Percentiles rank a stretch among this genome's conserved stretches.
These are phyloP conservation scores for Cebus imitator DNA, from an alignment of 2,113 vertebrate species.

Conservation along the genomic window DNA sequence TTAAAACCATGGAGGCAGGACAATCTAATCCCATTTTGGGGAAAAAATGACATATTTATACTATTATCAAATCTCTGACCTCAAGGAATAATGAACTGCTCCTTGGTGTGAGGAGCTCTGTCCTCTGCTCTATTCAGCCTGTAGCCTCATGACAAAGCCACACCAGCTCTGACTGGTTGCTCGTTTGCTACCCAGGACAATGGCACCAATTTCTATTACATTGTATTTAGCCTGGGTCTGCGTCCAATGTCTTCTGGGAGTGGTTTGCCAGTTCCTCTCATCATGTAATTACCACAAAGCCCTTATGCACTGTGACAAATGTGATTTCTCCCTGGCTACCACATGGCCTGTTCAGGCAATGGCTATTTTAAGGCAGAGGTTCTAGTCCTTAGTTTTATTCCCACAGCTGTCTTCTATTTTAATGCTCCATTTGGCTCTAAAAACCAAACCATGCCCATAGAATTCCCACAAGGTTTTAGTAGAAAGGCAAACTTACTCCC, in stretches of 20 bases:
- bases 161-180: not conserved
- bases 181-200: not conserved
- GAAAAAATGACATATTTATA: not conserved
- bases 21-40: not conserved
- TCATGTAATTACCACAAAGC: constrained; percentile 1
- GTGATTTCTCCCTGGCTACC: constrained; percentile 33
- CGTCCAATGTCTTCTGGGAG: not conserved
- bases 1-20: not conserved
- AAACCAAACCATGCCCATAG: constrained; percentile 15
- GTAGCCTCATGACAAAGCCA: not conserved
- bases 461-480: constrained; percentile 39
- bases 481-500: constrained; percentile 34
- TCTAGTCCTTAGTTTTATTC: constrained; percentile 26
- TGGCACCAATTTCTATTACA: not conserved
- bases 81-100: not conserved
- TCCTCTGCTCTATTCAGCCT: not conserved
- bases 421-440: constrained; percentile 46
- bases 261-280: not conserved
- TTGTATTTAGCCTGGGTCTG: not conserved
- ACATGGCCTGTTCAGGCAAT: not conserved
- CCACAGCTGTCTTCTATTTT: constrained; percentile 44
- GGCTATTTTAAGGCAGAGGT: constrained; percentile 47
- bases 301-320: not conserved
- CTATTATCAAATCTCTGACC: not conserved
- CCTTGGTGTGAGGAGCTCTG: not conserved